Base-by-base conservation (phyloP, 2,888 invertebrate species). In the Euplexia lucipara region DNA sequence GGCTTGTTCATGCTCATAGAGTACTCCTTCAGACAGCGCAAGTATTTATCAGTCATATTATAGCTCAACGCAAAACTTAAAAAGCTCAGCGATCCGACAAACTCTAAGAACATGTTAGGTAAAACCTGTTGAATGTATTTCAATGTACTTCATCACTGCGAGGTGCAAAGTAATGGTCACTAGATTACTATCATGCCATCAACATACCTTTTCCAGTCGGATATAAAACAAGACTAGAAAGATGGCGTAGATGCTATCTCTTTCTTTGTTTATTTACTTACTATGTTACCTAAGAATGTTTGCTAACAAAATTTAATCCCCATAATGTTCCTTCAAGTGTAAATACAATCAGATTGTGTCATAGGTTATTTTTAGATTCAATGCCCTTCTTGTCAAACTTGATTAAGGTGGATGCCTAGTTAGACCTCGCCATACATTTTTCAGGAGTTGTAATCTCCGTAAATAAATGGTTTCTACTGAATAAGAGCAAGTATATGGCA, bases 81-180 rank as follows among this genome's bases (percentile, higher is more conserved):
- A 16, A 3, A 39, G 34, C 10, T 10, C 34, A 34, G 61, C 53
- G 37, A 72, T 57, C 37, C 52, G 52, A 52, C 48, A 34, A 48
- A 62, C 26, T 72, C 42, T 73, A 30, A 30, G 26, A 12, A 34
- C 35, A 37, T 22, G 49, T 30, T 41, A 12, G 51, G 3, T 14
- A 12, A 18, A 34, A 73, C 71, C 66, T 70, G 70, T 70, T 70
- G 73, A 72, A 72, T 42, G 37, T 42, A 14, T 54, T 54, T 63
- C 3, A 63, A 9, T 34, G 42, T 22, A 45, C 22, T 64, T 57
- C 52, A 70, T 57, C 72, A 72, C 66, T 9, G 32, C 30, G 30
- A 47, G 45, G 57, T 65, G 73, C 41, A 65, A 70, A 70, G 51
- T 65, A 63, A 63, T 57, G 51, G 51, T 39, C 73, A 39, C 47